Evolutionary conservation across 2,113 vertebrate species (phyloP).

Genomic region (Leptodactylus fuscus): DNA sequence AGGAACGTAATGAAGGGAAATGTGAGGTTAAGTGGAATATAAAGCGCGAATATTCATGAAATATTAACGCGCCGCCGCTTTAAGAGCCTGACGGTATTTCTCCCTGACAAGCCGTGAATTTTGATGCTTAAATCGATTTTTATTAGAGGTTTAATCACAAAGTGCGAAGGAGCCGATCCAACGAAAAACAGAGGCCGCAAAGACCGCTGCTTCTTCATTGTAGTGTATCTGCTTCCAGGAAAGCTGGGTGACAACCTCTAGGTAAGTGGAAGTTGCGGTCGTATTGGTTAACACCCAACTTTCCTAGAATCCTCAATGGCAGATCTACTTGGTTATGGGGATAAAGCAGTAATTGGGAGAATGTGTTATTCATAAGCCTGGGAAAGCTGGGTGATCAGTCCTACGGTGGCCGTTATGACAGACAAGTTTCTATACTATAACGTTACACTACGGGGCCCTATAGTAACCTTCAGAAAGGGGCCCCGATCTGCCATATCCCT

Average conservation of each 20-base stretch:
- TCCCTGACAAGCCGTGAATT: background rate
- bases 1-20: background rate
- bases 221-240: background rate
- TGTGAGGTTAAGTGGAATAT: background rate
- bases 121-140: background rate
- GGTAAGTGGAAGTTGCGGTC: background rate
- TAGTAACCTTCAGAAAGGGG: no score
- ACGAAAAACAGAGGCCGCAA: background rate
- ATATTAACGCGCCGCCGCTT: constrained; percentile 11
- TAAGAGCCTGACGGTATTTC: background rate
- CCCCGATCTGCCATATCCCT: no score
- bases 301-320: background rate
- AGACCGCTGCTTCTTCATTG: no score
- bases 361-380: no score
- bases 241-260: background rate
- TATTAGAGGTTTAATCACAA: background rate
- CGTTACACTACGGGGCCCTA: no score
- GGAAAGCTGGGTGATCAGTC: no score
- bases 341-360: no score
- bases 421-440: no score
- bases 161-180: background rate
- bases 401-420: no score
- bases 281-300: background rate
- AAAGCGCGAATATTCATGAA: background rate
- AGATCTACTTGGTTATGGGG: no score